Evolutionary conservation across 2,888 invertebrate species (phyloP).

Genomic region (Torymus texanus): DNA sequence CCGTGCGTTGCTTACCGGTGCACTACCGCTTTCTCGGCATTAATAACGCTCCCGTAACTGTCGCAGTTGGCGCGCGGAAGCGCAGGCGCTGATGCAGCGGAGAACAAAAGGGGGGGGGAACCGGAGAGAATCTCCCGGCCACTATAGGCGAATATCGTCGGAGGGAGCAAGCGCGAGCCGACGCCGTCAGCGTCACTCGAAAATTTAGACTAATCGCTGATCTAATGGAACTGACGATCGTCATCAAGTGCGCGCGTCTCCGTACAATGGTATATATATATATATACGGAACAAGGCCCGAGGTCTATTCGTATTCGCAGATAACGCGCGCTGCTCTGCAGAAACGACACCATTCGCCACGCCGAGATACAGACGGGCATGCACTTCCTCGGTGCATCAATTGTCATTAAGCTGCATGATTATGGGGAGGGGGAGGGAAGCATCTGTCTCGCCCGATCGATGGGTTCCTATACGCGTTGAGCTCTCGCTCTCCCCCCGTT

Average conservation of each 20-base stretch:
- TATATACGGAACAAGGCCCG: constrained; percentile 10
- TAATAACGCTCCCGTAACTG: constrained; percentile 40
- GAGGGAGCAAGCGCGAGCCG: background rate
- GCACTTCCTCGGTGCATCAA: constrained; percentile 71
- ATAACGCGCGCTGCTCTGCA: constrained; percentile 44
- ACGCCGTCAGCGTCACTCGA: constrained; percentile 31
- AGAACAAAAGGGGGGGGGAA: constrained; percentile 20
- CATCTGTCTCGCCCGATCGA: constrained; percentile 43
- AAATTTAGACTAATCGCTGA: constrained; percentile 56
- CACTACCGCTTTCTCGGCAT: background rate
- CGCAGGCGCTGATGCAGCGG: background rate
- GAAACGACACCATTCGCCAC: constrained; percentile 39
- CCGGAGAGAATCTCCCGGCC: background rate
- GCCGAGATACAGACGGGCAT: constrained; percentile 33
- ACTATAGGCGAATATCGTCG: background rate
- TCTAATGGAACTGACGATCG: constrained; percentile 51
- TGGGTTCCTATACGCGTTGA: constrained; percentile 20
- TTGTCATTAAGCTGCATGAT: constrained; percentile 73
- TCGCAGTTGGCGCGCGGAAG: constrained; percentile 30
- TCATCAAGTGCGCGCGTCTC: constrained; percentile 13
- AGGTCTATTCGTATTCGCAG: constrained; percentile 50
- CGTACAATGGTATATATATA: constrained; percentile 37
- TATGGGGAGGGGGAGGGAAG: constrained; percentile 63
- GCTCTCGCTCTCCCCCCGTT: constrained; percentile 35
- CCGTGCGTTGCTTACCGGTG: background rate